These are phyloP conservation scores for Muntiacus reevesi DNA, from an alignment of 2,113 vertebrate genomes.

Conservation along the genomic window DNA sequence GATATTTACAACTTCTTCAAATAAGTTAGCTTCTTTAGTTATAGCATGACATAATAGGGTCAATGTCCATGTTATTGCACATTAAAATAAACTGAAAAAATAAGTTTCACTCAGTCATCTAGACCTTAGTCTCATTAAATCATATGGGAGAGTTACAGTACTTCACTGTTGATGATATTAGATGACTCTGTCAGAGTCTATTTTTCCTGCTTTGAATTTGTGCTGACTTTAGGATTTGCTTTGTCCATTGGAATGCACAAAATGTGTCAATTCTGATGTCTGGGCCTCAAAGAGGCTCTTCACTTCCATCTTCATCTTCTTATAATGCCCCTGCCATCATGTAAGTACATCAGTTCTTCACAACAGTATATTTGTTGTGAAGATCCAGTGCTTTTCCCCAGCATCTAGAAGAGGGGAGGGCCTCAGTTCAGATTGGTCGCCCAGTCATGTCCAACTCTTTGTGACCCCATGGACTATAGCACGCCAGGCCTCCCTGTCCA, in stretches of 20 bases:
- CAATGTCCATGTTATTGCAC: neutral
- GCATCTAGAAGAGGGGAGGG: neutral
- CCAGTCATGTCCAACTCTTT: neutral
- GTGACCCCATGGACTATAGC: neutral
- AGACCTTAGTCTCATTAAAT: neutral
- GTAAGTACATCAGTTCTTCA: neutral
- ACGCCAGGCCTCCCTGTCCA: neutral
- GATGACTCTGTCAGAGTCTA: neutral
- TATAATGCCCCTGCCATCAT: neutral
- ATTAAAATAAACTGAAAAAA: neutral
- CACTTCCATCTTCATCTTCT: neutral
- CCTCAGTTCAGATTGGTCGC: neutral
- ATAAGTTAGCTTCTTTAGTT: neutral
- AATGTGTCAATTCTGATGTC: neutral
- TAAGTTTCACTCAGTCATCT: neutral
- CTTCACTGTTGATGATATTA: neutral
- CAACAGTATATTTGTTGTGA: neutral
- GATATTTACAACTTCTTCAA: neutral
- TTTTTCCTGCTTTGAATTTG: neutral
- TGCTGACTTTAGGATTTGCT: neutral
- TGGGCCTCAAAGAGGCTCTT: neutral
- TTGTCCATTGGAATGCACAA: neutral
- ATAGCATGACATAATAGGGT: neutral
- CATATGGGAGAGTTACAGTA: neutral
- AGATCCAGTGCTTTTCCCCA: neutral